phyloP scores from a whole-genome alignment of 2,888 invertebrate species.

The Gibbula magus region DNA sequence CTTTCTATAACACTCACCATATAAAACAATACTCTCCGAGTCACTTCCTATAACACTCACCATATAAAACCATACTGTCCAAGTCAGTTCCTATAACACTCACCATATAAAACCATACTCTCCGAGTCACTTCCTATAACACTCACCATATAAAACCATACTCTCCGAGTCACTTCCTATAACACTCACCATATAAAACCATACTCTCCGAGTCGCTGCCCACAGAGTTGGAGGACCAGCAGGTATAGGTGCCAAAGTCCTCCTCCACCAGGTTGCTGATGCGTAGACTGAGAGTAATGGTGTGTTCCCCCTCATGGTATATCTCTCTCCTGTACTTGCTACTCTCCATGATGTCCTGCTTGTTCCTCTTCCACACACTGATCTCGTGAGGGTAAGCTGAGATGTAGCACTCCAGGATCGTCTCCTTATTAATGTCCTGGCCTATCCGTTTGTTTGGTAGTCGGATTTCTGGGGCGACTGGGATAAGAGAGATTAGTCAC shows the following conservation, averaged over 20 bases:
- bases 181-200: constrained; percentile 36
- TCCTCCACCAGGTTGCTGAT: constrained; percentile 32
- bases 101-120: too few relatives aligned
- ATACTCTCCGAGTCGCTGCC: constrained; percentile 35
- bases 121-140: too few relatives aligned
- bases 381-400: constrained; percentile 59
- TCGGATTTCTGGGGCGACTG: constrained; percentile 62
- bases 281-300: constrained; percentile 32
- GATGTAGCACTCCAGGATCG: constrained; percentile 65
- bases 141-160: too few relatives aligned
- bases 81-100: too few relatives aligned
- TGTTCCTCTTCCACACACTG: constrained; percentile 18
- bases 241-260: constrained; percentile 41
- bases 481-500: not conserved
- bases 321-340: constrained; percentile 45
- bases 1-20: too few relatives aligned
- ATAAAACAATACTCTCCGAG: too few relatives aligned
- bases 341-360: constrained; percentile 33
- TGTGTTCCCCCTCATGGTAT: constrained; percentile 41
- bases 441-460: constrained; percentile 60
- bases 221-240: constrained; percentile 35
- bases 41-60: too few relatives aligned
- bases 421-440: constrained; percentile 60
- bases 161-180: too few relatives aligned
- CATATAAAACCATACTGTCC: too few relatives aligned